phyloP scores from a whole-genome alignment of 2,797 vertebrate species.

The Bradypodion pumilum region DNA sequence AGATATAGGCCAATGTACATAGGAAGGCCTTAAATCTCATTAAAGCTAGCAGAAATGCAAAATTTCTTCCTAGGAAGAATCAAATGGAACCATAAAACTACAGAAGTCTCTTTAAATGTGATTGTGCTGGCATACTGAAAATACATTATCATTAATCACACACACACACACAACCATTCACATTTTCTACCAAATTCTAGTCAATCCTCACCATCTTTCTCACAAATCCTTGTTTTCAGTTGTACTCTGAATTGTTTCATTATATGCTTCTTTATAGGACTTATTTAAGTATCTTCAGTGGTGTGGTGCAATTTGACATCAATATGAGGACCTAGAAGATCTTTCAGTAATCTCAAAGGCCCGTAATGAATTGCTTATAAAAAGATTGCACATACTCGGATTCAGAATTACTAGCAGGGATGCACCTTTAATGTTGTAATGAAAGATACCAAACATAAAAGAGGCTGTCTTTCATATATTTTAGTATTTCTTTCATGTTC shows the following conservation, averaged over 20 bases:
- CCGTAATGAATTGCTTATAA: background rate
- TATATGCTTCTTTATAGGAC: background rate
- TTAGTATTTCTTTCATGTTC: too few relatives aligned
- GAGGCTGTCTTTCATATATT: too few relatives aligned
- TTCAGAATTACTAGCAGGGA: too few relatives aligned
- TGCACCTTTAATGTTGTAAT: too few relatives aligned
- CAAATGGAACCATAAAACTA: rapidly evolving
- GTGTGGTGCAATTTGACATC: background rate
- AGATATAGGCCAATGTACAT: background rate
- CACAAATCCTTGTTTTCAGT: background rate
- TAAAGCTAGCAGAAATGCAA: background rate
- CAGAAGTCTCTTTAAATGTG: background rate
- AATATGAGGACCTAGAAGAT: background rate
- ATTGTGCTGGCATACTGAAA: background rate
- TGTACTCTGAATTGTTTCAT: background rate
- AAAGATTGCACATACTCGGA: background rate
- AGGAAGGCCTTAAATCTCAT: constrained; percentile 42
- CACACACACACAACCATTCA: constrained; percentile 2
- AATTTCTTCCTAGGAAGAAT: background rate
- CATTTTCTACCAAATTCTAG: background rate
- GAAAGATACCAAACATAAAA: too few relatives aligned
- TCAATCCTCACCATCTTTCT: background rate
- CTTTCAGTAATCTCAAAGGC: background rate
- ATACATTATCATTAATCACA: background rate
- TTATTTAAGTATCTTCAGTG: background rate